Base-by-base conservation (phyloP, 2,113 vertebrate genomes). In the Melanerpes formicivorus region DNA sequence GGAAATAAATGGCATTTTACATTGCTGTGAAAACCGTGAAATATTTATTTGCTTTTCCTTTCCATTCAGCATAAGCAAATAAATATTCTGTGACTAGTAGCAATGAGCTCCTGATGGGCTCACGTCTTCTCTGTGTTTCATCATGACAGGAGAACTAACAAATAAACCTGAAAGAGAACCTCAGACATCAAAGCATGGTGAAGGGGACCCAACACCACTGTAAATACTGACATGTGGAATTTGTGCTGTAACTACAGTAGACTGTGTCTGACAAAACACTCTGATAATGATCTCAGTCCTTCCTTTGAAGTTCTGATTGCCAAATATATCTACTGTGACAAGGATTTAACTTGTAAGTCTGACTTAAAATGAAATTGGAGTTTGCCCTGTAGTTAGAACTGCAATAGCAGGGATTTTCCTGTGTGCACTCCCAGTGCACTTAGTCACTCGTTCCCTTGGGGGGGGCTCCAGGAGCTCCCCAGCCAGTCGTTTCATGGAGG, bases 31-130 rank as follows among this genome's bases (percentile, higher is more conserved):
- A 59, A 88, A 62, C 10, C 18, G 11, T 26, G 14, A 92, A 71
- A 40, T 80, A 80, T 66, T 92, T 93, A 34, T 87, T 88, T 87
- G 17, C 63, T 66, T 95, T 93, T 75, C 32, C 48, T 80, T 86
- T 66, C 11, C 21, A 55, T 71, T 44, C 29, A 74, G 25, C 32
- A 56, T 62, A 80, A 37, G 37, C 52, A 88, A 88, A 80, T 70
- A 42, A 12, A 55, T 46, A 21, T 15, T 64, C 46, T 46, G 34
- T 77, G 65, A 34, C 42, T 13, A 54, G n/a, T 15, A 59, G 9
- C 30, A 30, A 34, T 25, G 21, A 14, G n/a, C 34, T 52, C 3
- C 4, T 42, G 4, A 6, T 50, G 56, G 46, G 59, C 37, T 55
- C 18, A 46, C 12, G 26, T 32, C 21, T 40, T 42, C 60, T 88